Conservation (phyloP, 2,797 vertebrate genomes). For the Sylvia borin region DNA sequence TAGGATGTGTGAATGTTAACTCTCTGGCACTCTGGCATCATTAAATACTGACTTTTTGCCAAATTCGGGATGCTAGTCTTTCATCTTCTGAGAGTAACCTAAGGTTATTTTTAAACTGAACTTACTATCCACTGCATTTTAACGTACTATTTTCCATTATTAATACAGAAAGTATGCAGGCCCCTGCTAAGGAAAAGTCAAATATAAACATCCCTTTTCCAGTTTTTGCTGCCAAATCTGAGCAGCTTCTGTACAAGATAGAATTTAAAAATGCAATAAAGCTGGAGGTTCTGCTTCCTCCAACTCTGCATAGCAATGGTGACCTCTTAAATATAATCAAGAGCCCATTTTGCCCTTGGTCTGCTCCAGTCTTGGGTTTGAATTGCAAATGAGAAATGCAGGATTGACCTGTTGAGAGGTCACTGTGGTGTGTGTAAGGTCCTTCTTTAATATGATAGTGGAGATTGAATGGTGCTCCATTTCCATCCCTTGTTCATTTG, state of each 20-base stretch:
- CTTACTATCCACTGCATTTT: constrained; percentile 41
- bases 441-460: constrained; percentile 77
- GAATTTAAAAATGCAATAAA: constrained; percentile 77
- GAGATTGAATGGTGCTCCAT: constrained; percentile 75
- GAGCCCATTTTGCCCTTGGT: constrained; percentile 77
- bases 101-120: constrained; percentile 68
- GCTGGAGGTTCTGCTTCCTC: constrained; percentile 73
- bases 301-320: constrained; percentile 77
- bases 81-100: constrained; percentile 68
- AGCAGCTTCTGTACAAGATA: constrained; percentile 66
- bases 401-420: constrained; percentile 78
- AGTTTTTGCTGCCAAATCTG: constrained; percentile 65
- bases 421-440: constrained; percentile 73
- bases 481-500: constrained; percentile 77
- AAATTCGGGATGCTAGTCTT: constrained; percentile 17
- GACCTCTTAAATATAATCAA: constrained; percentile 82
- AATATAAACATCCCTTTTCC: constrained; percentile 65
- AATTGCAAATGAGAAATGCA: constrained; percentile 81
- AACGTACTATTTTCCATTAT: constrained; percentile 66
- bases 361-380: constrained; percentile 77
- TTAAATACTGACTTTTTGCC: constrained; percentile 24
- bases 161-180: constrained; percentile 39
- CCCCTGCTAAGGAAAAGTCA: constrained; percentile 33
- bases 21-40: constrained; percentile 44
- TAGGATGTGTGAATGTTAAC: constrained; percentile 46